A percentile compares a stretch with the other conserved stretches of the same genome.
These are phyloP conservation scores for Chiridota heheva DNA, from an alignment of 35 echinoderm and acorn worm species.

Conservation along the genomic window DNA sequence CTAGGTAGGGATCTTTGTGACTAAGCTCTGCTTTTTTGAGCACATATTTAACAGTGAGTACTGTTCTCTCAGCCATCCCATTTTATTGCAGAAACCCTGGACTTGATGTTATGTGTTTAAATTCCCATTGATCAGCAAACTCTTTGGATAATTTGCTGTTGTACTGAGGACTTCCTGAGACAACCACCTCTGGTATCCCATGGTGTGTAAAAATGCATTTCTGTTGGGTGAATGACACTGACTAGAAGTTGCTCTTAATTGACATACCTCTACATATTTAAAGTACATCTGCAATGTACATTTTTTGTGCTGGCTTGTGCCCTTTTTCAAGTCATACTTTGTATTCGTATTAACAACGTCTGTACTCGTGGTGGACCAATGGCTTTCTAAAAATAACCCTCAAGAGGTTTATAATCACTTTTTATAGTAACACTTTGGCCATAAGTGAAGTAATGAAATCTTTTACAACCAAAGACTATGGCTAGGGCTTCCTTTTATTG, in stretches of 20 bases:
- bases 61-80: slow-evolving; percentile 55
- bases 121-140: slow-evolving; percentile 52
- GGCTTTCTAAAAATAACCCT: slow-evolving; percentile 41
- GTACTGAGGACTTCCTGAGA: slow-evolving; percentile 68
- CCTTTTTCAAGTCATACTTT: slow-evolving; percentile 30
- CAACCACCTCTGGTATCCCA: slow-evolving; percentile 33
- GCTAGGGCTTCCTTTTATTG: neutral
- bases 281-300: slow-evolving; percentile 32
- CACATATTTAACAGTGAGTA: slow-evolving; percentile 34
- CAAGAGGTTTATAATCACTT: slow-evolving; percentile 61
- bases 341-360: slow-evolving; percentile 30
- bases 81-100: slow-evolving; percentile 64
- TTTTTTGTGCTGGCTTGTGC: slow-evolving; percentile 41
- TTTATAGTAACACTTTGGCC: slow-evolving; percentile 37
- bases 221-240: slow-evolving; percentile 16
- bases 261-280: slow-evolving; percentile 11
- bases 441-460: slow-evolving; percentile 59
- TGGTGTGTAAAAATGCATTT: slow-evolving; percentile 52
- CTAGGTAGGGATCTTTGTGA: slow-evolving; percentile 38
- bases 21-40: slow-evolving; percentile 35
- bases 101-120: slow-evolving; percentile 61
- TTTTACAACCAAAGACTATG: slow-evolving; percentile 30
- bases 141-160: slow-evolving; percentile 36
- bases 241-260: neutral
- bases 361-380: slow-evolving; percentile 45